These are phyloP conservation scores for Melikaiella ostensackeni DNA, from an alignment of 2,888 invertebrate genomes.

Conservation along the genomic window DNA sequence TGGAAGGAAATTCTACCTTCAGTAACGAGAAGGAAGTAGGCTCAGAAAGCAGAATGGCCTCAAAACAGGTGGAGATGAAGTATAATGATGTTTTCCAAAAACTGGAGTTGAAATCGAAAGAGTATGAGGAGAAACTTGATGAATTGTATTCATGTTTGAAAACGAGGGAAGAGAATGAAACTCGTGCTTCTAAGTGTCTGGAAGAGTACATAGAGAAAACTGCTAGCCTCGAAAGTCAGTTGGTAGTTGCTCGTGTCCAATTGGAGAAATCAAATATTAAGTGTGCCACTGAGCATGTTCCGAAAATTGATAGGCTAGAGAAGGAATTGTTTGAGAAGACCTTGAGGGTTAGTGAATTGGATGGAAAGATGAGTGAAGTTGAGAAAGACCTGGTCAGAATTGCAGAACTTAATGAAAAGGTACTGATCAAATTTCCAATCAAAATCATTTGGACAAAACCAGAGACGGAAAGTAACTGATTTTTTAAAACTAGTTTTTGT, in stretches of 20 bases:
- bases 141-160: conserved; percentile 55
- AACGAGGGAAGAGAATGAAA: conserved; percentile 54
- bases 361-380: conserved; percentile 48
- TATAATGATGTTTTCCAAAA: conserved; percentile 47
- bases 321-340: conserved; percentile 55
- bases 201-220: conserved; percentile 58
- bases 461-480: no score
- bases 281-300: conserved; percentile 58
- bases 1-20: conserved; percentile 52
- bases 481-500: no score
- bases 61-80: conserved; percentile 48
- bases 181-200: conserved; percentile 51
- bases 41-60: conserved; percentile 53
- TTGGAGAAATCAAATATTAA: conserved; percentile 56
- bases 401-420: conserved; percentile 57
- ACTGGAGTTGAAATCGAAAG: conserved; percentile 46
- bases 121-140: conserved; percentile 54
- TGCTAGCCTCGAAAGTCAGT: conserved; percentile 56
- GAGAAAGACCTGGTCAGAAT: conserved; percentile 54
- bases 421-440: conserved; percentile 39
- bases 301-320: conserved; percentile 61
- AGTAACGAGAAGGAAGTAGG: conserved; percentile 58
- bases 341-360: conserved; percentile 51
- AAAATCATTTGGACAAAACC: background rate
- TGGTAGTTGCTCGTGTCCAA: conserved; percentile 54